phyloP scores from a whole-genome alignment of 2,888 invertebrate genomes.

The Synergus japonicus region DNA sequence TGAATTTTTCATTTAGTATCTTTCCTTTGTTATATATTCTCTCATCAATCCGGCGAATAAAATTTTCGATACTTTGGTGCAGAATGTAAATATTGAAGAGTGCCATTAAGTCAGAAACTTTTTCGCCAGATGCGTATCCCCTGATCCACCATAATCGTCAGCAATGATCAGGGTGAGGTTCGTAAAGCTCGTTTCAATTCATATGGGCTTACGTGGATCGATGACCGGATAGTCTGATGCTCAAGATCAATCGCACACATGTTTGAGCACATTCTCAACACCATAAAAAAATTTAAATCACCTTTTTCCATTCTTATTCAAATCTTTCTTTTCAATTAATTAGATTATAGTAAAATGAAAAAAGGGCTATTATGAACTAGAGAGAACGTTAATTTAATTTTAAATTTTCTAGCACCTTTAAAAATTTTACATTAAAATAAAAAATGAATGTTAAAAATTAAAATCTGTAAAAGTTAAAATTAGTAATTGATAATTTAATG shows the following conservation, averaged over 20 bases:
- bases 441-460: too few species aligned
- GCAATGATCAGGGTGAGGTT: conserved; percentile 69
- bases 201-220: conserved; percentile 64
- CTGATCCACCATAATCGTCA: conserved; percentile 75
- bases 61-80: background rate
- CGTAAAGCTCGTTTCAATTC: conserved; percentile 70
- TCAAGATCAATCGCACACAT: conserved; percentile 55
- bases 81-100: conserved; percentile 48
- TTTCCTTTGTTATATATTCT: background rate
- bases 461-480: background rate
- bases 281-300: conserved; percentile 29
- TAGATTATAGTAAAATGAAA: background rate
- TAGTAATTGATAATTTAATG: background rate
- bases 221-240: conserved; percentile 57
- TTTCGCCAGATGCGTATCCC: conserved; percentile 72
- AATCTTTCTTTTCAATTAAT: too few species aligned
- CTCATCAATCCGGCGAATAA: background rate
- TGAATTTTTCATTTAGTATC: too few species aligned
- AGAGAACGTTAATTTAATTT: background rate
- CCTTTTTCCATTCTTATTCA: background rate
- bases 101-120: conserved; percentile 63
- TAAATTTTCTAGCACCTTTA: background rate
- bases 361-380: background rate
- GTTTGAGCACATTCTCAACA: conserved; percentile 17
- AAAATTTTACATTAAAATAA: too few species aligned